Evolutionary conservation across 1,140 invertebrate species (phyloP), one percentile per base, ranked within the genome.

Genomic region (Cydia splendana): DNA sequence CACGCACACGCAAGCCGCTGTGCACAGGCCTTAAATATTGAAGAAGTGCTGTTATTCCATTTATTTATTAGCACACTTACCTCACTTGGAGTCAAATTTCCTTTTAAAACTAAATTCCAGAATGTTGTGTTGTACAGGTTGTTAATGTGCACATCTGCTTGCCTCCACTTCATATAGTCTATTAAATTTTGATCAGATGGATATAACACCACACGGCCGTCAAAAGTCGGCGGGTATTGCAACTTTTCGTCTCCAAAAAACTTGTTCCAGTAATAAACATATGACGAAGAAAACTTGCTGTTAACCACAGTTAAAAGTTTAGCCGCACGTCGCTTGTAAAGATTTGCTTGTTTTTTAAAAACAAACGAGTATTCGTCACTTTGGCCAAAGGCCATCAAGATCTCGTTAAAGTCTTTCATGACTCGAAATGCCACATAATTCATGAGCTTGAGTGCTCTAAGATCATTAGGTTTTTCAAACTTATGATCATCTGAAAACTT

Each of bases 281-380:
- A 99, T 2, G 96, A 95, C 1, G 97, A 96, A 9, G 98, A 94
- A 93, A 99, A 99, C 81, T 98, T 94, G 82, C 98, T 98, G 79
- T 96, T 97, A 0, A 99, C 95, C 80, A 96, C 96, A 13, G 97
- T 96, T 78, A 98, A 93, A 4, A 99, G 92, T 94, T 99, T 99
- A 65, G 95, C 95, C 2, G 94, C 94, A 87, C 98, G 93, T 75
- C 98, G 94, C 85, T 98, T 98, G 87, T 97, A 99, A 0, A 98
- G 87, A 42, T 94, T 83, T 0, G 95, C 94, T 88, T 97, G 94
- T 94, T 96, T 96, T 84, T 96, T 94, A 81, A 99, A 97, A 6
- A 99, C 95, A 94, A 99, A 99, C 74, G 98, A 99, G 89, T 98
- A 99, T 90, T 99, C 98, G 91, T 99, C 98, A 93, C 98, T 99